Evolutionary conservation across 2,888 invertebrate genomes (phyloP).

Genomic region (Leptinotarsa juncta): DNA sequence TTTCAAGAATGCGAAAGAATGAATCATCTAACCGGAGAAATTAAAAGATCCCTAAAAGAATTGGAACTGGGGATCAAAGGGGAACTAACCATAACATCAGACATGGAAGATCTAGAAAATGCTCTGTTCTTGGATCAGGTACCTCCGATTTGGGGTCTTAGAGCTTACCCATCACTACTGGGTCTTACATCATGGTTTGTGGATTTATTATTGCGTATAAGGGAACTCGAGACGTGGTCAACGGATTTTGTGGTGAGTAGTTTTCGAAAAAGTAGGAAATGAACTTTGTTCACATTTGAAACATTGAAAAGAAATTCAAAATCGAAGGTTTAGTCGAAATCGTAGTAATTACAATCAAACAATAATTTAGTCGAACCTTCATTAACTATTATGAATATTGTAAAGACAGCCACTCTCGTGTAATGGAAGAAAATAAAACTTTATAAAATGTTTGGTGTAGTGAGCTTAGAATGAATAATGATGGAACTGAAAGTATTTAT

Average conservation of each 20-base stretch:
- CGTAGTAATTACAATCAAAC: too few relatives aligned
- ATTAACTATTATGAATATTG: neutral
- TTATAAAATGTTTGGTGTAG: neutral
- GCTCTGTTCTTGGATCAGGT: slow-evolving; percentile 94
- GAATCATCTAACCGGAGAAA: slow-evolving; percentile 92
- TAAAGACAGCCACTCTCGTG: neutral
- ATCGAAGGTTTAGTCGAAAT: too few relatives aligned
- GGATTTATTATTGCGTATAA: slow-evolving; percentile 85
- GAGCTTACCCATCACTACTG: slow-evolving; percentile 92
- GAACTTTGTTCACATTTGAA: neutral
- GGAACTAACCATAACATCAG: slow-evolving; percentile 94
- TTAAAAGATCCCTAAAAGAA: slow-evolving; percentile 90
- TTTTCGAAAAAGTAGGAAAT: neutral
- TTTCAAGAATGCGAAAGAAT: slow-evolving; percentile 97
- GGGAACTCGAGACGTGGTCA: slow-evolving; percentile 94
- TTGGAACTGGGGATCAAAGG: slow-evolving; percentile 95
- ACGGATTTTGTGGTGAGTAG: slow-evolving; percentile 88
- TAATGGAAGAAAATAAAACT: neutral
- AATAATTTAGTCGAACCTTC: too few relatives aligned
- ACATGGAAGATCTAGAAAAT: slow-evolving; percentile 96
- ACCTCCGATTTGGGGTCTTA: slow-evolving; percentile 85
- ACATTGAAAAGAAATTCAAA: too few relatives aligned
- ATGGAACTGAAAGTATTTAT: too few relatives aligned
- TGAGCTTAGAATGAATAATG: too few relatives aligned
- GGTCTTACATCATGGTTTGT: slow-evolving; percentile 94